phyloP scores from a whole-genome alignment of 37 sponge, comb jelly and placozoan species.

The Oscarella lobularis region DNA sequence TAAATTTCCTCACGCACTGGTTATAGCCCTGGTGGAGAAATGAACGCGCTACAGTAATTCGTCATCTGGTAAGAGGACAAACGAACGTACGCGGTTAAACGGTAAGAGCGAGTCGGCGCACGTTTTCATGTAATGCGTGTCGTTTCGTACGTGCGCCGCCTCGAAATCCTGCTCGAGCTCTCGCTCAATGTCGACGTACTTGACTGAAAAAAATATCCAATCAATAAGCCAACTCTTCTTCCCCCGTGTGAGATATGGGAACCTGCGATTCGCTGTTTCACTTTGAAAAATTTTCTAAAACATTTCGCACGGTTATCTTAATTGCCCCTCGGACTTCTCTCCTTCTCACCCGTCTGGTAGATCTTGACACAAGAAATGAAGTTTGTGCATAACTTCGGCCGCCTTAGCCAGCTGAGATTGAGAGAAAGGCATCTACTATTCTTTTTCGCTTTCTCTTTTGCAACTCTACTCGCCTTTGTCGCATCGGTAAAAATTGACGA shows the following conservation, averaged over 20 bases:
- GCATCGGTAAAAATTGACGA: constrained; percentile 46
- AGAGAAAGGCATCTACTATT: neutral
- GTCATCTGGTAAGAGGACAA: neutral
- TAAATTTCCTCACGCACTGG: constrained; percentile 28
- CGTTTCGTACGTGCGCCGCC: constrained; percentile 29
- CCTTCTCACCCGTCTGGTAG: neutral
- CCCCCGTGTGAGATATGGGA: too few relatives aligned
- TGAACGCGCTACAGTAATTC: neutral
- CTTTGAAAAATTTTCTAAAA: neutral
- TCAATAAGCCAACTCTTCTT: too few relatives aligned
- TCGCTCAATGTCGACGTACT: constrained; percentile 42
- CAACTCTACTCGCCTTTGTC: constrained; percentile 22
- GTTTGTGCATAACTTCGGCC: constrained; percentile 58
- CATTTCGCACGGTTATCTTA: too few relatives aligned
- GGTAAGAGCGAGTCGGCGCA: constrained; percentile 36
- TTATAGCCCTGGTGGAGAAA: constrained; percentile 17
- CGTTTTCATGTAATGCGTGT: constrained; percentile 49
- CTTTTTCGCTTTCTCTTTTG: neutral
- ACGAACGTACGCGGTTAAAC: neutral
- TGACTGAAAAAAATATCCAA: too few relatives aligned
- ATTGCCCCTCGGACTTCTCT: too few relatives aligned
- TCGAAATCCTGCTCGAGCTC: constrained; percentile 36
- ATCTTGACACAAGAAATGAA: constrained; percentile 27
- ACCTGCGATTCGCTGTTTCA: neutral
- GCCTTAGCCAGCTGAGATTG: constrained; percentile 51